Evolutionary conservation across 1,140 invertebrate genomes (phyloP), one percentile per base, ranked within the genome.

Genomic region (Aleiodes sp.): DNA sequence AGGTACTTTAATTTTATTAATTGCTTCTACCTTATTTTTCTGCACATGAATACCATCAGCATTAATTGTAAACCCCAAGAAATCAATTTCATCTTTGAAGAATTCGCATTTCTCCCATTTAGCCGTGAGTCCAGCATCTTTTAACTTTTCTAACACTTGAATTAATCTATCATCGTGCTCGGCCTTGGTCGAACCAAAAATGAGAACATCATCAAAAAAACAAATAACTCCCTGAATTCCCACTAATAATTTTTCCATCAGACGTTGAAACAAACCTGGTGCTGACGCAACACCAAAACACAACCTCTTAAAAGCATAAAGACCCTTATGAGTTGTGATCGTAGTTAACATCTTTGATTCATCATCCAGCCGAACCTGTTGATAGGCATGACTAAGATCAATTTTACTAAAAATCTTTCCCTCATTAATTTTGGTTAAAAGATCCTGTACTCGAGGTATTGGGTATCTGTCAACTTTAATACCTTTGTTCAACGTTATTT

Each of bases 401-500:
- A 83, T 66, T 71, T 78, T 81, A 12, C 74, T 70, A 72, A 81
- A 82, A 14, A 66, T 7, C 61, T 76, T 57, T 16, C 79, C 80
- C 12, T 67, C 60, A 16, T 64, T 65, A 16, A 85, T 52, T 68
- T 69, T 78, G 2, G 77, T 24, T 75, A 85, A 80, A 12, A 86
- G 62, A 68, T 84, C 82, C 8, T 78, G 75, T 16, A 76, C 68
- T 35, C 70, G 63, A 1, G 80, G 82, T n/a, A 85, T 65, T 7
- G 80, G 81, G 68, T 83, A 75, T 57, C 80, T 73, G 57, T 76
- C 71, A 28, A 74, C 61, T 56, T 72, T 28, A 9, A 81, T 63
- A 57, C 71, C 64, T 56, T 70, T 74, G 73, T 87, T 88, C 7
- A 86, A 28, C 7, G 80, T 84, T 19, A 82, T 68, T 65, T 84